Base-by-base conservation (phyloP, 2,113 vertebrate species). In the Caloenas nicobarica region DNA sequence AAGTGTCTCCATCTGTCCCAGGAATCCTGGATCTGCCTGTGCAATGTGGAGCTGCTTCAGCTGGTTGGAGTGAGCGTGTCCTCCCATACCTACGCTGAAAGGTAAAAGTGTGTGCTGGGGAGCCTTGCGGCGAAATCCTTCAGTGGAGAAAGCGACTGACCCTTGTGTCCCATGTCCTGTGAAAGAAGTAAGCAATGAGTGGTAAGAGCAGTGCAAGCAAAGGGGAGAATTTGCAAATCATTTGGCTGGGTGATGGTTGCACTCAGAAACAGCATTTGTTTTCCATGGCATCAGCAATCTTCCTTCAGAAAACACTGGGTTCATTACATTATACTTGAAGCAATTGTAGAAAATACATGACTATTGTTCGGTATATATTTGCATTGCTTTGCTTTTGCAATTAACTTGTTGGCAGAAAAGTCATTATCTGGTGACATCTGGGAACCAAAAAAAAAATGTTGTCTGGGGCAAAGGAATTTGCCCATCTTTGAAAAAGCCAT, bases 331-430 rank as follows among this genome's bases (percentile, higher is more conserved):
- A 97, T 88, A 96, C 93, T 94, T 87, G 80, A 93, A 96, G 86
- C 64, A 92, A 92, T 92, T 78, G 94, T 81, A 91, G 83, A 86
- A 95, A 97, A 72, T 91, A 57, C 61, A 8, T 87, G 36, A 77
- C 83, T 73, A 11, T 50, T 87, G 91, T 89, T 97, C 95, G 50
- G 88, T 56, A 31, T 89, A 76, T 92, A 87, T 96, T 96, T 97
- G 82, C 74, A 91, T 94, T 92, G 92, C 88, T 98, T 96, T 96
- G 88, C 79, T 97, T 97, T 97, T 97, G 92, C 97, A 98, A 97
- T 98, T 98, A 98, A 97, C 96, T 98, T 96, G 97, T 97, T 95
- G 97, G 83, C 95, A 89, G 97, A 93, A 94, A 96, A 96, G 70
- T 92, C 69, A 91, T 97, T 97, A 97, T 97, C 95, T 26, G 62